phyloP scores from a whole-genome alignment of 2,797 vertebrate species.

The Babyrousa celebensis region DNA sequence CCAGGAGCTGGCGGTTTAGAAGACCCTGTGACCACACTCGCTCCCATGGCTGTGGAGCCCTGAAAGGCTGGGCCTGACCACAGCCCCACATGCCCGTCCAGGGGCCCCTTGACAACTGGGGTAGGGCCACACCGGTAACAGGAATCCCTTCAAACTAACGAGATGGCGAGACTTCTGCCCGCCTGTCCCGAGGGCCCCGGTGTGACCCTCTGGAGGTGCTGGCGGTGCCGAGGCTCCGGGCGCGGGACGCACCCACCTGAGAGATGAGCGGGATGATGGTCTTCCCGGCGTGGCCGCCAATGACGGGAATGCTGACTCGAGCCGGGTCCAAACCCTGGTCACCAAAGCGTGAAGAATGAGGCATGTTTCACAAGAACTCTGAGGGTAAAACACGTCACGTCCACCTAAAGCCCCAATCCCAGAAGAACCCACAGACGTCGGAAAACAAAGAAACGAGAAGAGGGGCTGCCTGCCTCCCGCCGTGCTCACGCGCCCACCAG shows the following conservation, averaged over 20 bases:
- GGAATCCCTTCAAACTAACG: not conserved
- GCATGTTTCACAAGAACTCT: not conserved
- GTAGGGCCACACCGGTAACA: not conserved
- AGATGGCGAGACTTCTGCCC: not conserved
- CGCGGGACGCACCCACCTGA: constrained; percentile 90
- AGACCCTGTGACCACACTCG: not conserved
- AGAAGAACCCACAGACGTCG: not conserved
- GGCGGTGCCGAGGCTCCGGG: accelerated
- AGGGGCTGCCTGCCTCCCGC: accelerated
- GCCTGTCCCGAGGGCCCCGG: not conserved
- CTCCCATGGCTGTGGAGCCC: not conserved
- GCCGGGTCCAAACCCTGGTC: constrained; percentile 96
- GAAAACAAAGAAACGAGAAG: not conserved
- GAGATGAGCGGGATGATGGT: constrained; percentile 99
- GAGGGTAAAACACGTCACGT: not conserved
- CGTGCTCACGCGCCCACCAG: accelerated
- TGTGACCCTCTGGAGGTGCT: no score
- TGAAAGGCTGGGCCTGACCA: not conserved
- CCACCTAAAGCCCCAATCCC: not conserved
- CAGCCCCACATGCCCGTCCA: no score
- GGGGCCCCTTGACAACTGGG: not conserved
- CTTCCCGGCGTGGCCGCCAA: constrained; percentile 98
- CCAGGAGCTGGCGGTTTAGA: not conserved
- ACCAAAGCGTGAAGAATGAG: constrained; percentile 63
- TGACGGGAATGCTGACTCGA: constrained; percentile 96